These are phyloP conservation scores for Mythimna loreyi DNA, from an alignment of 2,888 invertebrate species.

Conservation along the genomic window DNA sequence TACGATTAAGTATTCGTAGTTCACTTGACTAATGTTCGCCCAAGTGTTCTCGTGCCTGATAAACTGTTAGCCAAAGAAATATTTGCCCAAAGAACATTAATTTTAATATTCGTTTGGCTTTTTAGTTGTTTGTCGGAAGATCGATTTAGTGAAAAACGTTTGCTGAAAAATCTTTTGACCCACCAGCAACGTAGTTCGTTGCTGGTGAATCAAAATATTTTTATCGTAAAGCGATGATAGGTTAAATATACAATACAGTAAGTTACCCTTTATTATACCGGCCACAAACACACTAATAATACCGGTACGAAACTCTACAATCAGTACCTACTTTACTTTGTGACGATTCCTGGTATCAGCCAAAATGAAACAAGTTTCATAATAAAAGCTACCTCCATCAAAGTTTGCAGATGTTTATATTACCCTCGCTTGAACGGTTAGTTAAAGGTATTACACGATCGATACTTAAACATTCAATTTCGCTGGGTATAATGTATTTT, in stretches of 20 bases:
- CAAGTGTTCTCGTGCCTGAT: neutral
- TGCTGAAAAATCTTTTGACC: neutral
- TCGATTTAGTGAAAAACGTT: neutral
- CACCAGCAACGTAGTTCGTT: too few species aligned
- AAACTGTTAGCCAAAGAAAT: neutral
- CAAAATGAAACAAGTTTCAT: slow-evolving; percentile 44
- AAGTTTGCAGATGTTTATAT: slow-evolving; percentile 54
- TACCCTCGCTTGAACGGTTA: slow-evolving; percentile 52
- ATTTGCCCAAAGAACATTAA: neutral
- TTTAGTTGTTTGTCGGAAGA: neutral
- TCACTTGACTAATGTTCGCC: neutral
- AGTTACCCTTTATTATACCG: neutral
- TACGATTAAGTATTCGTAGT: neutral
- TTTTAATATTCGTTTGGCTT: neutral
- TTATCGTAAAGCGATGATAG: neutral
- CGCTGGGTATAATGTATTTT: slow-evolving; percentile 25
- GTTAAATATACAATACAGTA: neutral
- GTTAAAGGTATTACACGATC: slow-evolving; percentile 52
- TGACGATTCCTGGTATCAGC: slow-evolving; percentile 24
- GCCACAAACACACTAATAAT: slow-evolving; percentile 7
- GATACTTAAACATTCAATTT: slow-evolving; percentile 46
- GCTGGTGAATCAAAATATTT: too few species aligned
- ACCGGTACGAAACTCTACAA: slow-evolving; percentile 15
- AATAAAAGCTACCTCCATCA: slow-evolving; percentile 42
- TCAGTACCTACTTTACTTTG: slow-evolving; percentile 5